These are phyloP conservation scores for Cataglyphis cursor DNA, from an alignment of 2,888 invertebrate species.

Conservation along the genomic window DNA sequence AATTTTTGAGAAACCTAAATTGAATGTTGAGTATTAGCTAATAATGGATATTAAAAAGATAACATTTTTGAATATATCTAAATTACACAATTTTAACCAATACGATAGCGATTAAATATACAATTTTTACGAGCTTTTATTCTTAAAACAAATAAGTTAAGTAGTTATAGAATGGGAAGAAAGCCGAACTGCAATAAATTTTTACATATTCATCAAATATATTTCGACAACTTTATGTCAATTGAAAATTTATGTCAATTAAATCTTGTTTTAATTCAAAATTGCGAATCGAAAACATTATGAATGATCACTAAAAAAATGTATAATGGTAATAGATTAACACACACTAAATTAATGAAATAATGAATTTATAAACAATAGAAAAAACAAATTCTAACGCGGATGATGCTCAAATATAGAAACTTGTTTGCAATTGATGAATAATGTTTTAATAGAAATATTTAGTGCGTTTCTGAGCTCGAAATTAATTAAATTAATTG, in stretches of 20 bases:
- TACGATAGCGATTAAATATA: not conserved
- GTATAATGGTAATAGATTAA: not conserved
- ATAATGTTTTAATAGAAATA: constrained; percentile 28
- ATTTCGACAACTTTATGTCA: not conserved
- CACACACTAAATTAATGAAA: not conserved
- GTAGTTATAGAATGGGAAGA: not conserved
- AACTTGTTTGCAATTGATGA: not conserved
- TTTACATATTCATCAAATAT: not conserved
- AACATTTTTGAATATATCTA: not conserved
- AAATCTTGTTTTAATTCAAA: not conserved
- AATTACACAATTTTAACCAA: not conserved
- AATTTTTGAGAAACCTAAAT: not conserved
- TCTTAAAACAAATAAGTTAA: not conserved
- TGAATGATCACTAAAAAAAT: not conserved
- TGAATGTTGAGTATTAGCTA: not conserved
- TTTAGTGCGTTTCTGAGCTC: not conserved
- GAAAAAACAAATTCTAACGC: not conserved
- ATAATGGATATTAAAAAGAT: not conserved
- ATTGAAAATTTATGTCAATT: not conserved
- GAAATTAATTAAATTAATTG: constrained; percentile 20
- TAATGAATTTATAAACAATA: not conserved
- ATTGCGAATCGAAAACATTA: constrained; percentile 1
- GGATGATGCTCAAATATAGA: not conserved
- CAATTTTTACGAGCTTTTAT: not conserved
- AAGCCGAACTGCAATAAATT: not conserved